phyloP scores from a whole-genome alignment of 2,888 invertebrate genomes.

The Diplolepis rosae region DNA sequence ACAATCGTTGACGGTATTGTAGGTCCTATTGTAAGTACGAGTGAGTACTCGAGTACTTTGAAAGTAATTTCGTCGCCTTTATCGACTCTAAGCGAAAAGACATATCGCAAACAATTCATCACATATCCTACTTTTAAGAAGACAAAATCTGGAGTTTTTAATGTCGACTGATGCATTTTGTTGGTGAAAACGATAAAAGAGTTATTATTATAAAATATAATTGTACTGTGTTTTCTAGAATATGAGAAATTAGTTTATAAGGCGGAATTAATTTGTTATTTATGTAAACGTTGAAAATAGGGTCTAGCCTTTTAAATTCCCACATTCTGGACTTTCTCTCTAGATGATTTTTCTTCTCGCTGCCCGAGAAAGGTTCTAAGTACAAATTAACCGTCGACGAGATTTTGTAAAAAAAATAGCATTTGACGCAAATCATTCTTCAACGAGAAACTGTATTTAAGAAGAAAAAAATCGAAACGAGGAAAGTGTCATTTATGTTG shows the following conservation, averaged over 20 bases:
- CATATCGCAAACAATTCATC: conserved; percentile 24
- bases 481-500: conserved; percentile 23
- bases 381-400: conserved; percentile 19
- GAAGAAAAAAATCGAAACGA: conserved; percentile 6
- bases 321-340: conserved; percentile 20
- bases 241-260: conserved; percentile 21
- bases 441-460: conserved; percentile 8
- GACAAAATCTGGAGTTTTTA: conserved; percentile 36
- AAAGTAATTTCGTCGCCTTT: conserved; percentile 29
- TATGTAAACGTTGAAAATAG: conserved; percentile 22
- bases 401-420: conserved; percentile 3
- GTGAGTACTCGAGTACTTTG: conserved; percentile 20
- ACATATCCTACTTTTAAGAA: conserved; percentile 31
- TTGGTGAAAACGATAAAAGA: conserved; percentile 23
- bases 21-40: conserved; percentile 15
- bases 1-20: conserved; percentile 30
- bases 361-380: not conserved
- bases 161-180: conserved; percentile 21
- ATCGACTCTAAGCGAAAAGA: conserved; percentile 26
- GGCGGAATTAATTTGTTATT: conserved; percentile 17
- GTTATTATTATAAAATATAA: conserved; percentile 13
- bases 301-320: conserved; percentile 11
- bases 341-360: conserved; percentile 27
- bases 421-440: conserved; percentile 10
- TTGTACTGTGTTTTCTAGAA: conserved; percentile 28